Conservation (phyloP, 2,113 vertebrate genomes). For the Sturnus vulgaris region DNA sequence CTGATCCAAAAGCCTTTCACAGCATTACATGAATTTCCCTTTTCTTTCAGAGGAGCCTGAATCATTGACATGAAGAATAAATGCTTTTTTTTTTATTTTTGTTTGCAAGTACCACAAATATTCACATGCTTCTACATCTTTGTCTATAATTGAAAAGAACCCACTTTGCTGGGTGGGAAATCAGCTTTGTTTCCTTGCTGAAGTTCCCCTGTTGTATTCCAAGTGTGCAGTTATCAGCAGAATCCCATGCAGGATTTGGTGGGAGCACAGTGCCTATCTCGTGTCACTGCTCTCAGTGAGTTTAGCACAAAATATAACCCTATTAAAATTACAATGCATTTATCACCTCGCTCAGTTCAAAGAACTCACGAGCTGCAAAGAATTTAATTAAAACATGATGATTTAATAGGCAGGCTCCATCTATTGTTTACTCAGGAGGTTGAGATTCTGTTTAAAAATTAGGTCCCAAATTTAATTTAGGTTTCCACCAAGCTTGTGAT, state of each 20-base stretch:
- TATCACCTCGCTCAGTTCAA: slow-evolving; percentile 64
- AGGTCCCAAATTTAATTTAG: slow-evolving; percentile 69
- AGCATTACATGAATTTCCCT: neutral
- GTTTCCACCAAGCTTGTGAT: slow-evolving; percentile 39
- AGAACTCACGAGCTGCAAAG: slow-evolving; percentile 51
- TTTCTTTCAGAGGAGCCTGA: neutral
- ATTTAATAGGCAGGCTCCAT: slow-evolving; percentile 74
- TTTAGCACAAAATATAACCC: slow-evolving; percentile 63
- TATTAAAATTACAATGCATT: slow-evolving; percentile 67
- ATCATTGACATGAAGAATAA: neutral
- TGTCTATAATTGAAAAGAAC: neutral
- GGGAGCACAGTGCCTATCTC: slow-evolving; percentile 4
- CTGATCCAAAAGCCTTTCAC: neutral
- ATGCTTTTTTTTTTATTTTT: too few species aligned
- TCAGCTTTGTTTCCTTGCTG: neutral
- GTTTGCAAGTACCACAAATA: neutral
- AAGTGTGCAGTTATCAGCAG: slow-evolving; percentile 18
- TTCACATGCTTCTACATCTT: neutral
- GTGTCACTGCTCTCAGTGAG: neutral
- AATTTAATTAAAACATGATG: slow-evolving; percentile 80
- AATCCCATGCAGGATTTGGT: neutral
- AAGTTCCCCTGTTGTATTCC: neutral
- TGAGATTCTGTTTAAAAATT: slow-evolving; percentile 69
- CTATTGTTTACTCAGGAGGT: slow-evolving; percentile 69
- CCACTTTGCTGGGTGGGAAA: neutral